phyloP scores from a whole-genome alignment of 1,140 invertebrate species.

The Branchinecta lynchi region DNA sequence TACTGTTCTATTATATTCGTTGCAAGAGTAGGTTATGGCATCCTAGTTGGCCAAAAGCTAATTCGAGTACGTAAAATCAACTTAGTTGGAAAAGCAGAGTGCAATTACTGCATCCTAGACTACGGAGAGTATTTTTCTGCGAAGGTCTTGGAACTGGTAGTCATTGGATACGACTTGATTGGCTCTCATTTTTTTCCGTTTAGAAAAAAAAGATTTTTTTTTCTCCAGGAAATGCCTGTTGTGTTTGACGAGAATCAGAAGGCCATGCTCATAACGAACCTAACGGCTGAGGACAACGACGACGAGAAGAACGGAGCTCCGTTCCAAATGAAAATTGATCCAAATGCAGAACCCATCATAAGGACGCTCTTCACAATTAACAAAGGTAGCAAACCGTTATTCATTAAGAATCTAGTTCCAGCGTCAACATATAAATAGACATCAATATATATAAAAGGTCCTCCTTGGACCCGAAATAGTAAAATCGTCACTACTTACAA shows the following conservation, averaged over 20 bases:
- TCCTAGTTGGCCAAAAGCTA: too few relatives aligned
- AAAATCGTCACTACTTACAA: too few relatives aligned
- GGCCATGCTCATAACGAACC: conserved; percentile 46
- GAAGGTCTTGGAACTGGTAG: conserved; percentile 17
- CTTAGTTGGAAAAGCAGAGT: too few relatives aligned
- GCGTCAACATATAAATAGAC: too few relatives aligned
- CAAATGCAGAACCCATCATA: conserved; percentile 47
- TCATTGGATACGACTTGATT: conserved; percentile 14
- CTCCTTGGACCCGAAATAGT: too few relatives aligned
- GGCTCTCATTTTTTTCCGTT: not conserved
- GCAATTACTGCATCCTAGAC: conserved; percentile 5
- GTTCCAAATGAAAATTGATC: conserved; percentile 54
- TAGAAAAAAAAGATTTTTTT: not conserved
- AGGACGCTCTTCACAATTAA: conserved; percentile 49
- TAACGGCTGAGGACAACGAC: conserved; percentile 59
- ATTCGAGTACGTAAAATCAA: too few relatives aligned
- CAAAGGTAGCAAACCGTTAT: not conserved
- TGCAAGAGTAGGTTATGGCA: too few relatives aligned
- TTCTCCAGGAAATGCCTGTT: conserved; percentile 44
- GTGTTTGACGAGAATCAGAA: conserved; percentile 63
- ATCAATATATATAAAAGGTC: too few relatives aligned
- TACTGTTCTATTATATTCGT: too few relatives aligned
- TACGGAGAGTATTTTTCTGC: conserved; percentile 6
- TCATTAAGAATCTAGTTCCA: too few relatives aligned
- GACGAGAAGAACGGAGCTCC: conserved; percentile 62